Evolutionary conservation across 1,140 invertebrate species (phyloP).

Genomic region (Ceratosolen solmsi): DNA sequence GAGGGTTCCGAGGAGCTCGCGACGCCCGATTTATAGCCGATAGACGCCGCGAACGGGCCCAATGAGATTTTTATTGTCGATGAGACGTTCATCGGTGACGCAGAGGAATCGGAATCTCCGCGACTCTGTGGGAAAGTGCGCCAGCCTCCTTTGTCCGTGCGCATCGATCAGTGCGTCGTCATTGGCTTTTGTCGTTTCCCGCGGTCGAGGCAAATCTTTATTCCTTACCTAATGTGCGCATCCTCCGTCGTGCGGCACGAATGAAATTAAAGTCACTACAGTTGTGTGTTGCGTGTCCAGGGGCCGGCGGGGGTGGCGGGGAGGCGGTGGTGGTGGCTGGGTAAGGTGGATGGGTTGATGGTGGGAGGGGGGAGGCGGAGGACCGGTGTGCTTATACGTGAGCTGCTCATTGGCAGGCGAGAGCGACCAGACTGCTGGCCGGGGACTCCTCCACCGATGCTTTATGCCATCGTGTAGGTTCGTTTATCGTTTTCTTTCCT

Average conservation of each 20-base stretch:
- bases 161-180: conserved; percentile 33
- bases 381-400: no score
- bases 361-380: no score
- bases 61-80: conserved; percentile 23
- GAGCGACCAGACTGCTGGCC: neutral
- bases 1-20: neutral
- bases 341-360: no score
- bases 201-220: neutral
- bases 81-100: conserved; percentile 9
- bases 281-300: neutral
- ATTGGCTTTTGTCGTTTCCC: neutral
- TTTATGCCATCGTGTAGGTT: no score
- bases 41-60: neutral
- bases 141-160: neutral
- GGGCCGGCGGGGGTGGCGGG: no score
- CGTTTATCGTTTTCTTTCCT: no score
- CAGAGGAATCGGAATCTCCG: conserved; percentile 17
- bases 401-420: no score
- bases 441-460: no score
- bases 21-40: conserved; percentile 10
- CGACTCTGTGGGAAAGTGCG: conserved; percentile 41
- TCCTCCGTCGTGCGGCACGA: neutral
- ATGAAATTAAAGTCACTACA: conserved; percentile 12
- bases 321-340: no score
- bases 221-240: neutral